Percentiles rank a stretch among this genome's conserved stretches.
These are phyloP conservation scores for Albula glossodonta DNA, from an alignment of 2,113 vertebrate genomes.

Conservation along the genomic window DNA sequence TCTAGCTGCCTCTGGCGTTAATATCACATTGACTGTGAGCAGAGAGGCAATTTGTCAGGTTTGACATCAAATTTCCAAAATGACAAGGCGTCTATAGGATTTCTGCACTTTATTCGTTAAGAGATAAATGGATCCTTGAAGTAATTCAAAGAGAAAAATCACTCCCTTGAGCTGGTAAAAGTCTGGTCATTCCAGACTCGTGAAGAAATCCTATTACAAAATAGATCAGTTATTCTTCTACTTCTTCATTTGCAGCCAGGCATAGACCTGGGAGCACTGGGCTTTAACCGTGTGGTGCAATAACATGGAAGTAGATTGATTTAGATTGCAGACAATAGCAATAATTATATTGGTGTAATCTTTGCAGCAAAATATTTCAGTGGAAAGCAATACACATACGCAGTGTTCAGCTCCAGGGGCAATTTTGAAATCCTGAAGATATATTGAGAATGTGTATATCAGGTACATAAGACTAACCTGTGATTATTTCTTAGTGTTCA, in stretches of 20 bases:
- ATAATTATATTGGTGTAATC: slow-evolving; percentile 49
- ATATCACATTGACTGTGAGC: slow-evolving; percentile 54
- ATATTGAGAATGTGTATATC: too few species aligned
- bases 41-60: slow-evolving; percentile 57
- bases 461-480: too few species aligned
- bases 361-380: background rate
- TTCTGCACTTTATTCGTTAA: slow-evolving; percentile 53
- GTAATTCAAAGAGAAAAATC: slow-evolving; percentile 68
- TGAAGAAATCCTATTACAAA: slow-evolving; percentile 62
- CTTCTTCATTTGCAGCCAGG: slow-evolving; percentile 59
- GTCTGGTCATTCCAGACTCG: slow-evolving; percentile 44
- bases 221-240: slow-evolving; percentile 59
- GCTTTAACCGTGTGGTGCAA: slow-evolving; percentile 55
- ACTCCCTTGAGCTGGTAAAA: slow-evolving; percentile 52
- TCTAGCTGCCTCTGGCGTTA: slow-evolving; percentile 35
- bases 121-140: slow-evolving; percentile 55
- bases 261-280: slow-evolving; percentile 48
- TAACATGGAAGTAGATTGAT: slow-evolving; percentile 53
- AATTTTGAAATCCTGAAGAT: background rate
- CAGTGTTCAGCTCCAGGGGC: background rate
- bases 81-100: slow-evolving; percentile 56
- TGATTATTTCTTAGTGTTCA: too few species aligned
- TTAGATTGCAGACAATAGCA: slow-evolving; percentile 59
- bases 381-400: background rate
- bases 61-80: slow-evolving; percentile 61